Percentiles rank a stretch among this genome's conserved stretches.
Conservation (phyloP, 2,888 invertebrate species). For the Laspeyria flexula region DNA sequence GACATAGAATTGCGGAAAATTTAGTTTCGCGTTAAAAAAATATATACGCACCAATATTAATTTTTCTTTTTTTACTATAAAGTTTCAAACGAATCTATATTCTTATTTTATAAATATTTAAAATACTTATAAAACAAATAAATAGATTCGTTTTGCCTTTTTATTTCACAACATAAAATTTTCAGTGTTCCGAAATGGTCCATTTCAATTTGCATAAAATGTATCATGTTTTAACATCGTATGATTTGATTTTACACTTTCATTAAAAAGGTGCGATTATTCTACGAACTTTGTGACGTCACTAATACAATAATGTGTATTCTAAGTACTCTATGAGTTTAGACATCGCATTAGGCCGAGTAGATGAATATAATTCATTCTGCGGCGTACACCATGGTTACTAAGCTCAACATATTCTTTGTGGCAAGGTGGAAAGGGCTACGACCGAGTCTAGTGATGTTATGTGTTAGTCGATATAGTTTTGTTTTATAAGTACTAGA, state of each 20-base stretch:
- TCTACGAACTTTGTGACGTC: neutral
- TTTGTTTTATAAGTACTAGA: too few species aligned
- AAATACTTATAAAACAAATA: too few species aligned
- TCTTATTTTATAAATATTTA: too few species aligned
- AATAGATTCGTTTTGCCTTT: too few species aligned
- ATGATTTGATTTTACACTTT: constrained; percentile 34
- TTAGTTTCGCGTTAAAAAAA: too few species aligned
- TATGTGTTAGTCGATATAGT: neutral
- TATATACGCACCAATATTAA: too few species aligned
- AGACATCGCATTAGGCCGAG: constrained; percentile 30
- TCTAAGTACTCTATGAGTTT: constrained; percentile 34
- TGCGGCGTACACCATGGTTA: constrained; percentile 44
- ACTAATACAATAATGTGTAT: constrained; percentile 26
- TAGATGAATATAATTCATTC: constrained; percentile 43
- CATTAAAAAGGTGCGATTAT: constrained; percentile 25
- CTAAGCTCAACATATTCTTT: constrained; percentile 49
- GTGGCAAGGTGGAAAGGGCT: constrained; percentile 40
- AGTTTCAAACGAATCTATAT: too few species aligned
- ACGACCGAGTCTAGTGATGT: constrained; percentile 42
- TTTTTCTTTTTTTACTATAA: too few species aligned
- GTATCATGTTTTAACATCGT: neutral
- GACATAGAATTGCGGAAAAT: too few species aligned
- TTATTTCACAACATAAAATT: too few species aligned
- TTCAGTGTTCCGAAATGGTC: too few species aligned
- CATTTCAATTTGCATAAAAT: too few species aligned